Evolutionary conservation across 2,888 invertebrate species (phyloP), one percentile per base, ranked within the genome.

Genomic region (Pilophorus perplexus): DNA sequence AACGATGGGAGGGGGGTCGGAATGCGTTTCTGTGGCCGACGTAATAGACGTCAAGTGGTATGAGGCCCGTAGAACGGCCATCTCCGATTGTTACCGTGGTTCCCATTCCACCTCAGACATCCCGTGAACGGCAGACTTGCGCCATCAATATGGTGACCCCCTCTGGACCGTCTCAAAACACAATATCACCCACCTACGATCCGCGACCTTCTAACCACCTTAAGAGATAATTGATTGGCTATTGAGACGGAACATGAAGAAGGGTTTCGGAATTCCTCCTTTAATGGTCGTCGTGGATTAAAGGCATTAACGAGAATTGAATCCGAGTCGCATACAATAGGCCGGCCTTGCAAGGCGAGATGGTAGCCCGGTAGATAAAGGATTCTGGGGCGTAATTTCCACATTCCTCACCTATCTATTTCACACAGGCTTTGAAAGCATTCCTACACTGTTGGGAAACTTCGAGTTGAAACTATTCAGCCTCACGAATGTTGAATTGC

Each of bases 21-120:
- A 55, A 55, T 55, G 55, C 38, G 55, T 55, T 55, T 55, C 55
- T 38, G 54, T 22, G 55, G 55, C 37, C 38, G 33, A 38, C 22
- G 55, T 33, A 55, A 55, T 22, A 37, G 38, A 18, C 55, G 33
- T 28, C 33, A 33, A 52, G 52, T 23, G 46, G n/a, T n/a, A n/a
- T n/a, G 12, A 42, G 38, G 55, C 18, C 22, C 18, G 55, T 28
- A 38, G 12, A 10, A 18, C 25, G 50, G 37, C n/a, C 27, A 8
- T 8, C 27, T 42, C 38, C 38, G 55, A 55, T 38, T 37, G 55
- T 55, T 38, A 38, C 55, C 38, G 55, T 55, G 38, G 55, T 55
- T 55, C 55, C 22, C 55, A 55, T 55, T 55, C 55, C 55, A 42
- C 42, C 42, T 42, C 16, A 10, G 42, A 42, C 10, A 14, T 10